These are phyloP conservation scores for Aplysia californica DNA, from an alignment of 1,140 invertebrate species.

Conservation along the genomic window DNA sequence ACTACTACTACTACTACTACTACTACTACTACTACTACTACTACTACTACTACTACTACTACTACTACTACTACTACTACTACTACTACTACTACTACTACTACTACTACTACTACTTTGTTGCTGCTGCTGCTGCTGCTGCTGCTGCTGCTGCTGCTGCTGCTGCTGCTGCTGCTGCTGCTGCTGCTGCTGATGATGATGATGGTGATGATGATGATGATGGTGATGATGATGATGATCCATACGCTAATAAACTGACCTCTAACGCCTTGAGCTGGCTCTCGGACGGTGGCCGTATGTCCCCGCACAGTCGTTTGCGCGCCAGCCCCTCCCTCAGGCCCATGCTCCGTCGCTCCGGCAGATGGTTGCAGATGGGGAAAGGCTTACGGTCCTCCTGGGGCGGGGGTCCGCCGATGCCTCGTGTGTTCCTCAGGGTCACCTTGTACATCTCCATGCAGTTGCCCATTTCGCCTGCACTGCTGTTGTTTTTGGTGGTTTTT, in stretches of 20 bases:
- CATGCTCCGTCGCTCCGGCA: background rate
- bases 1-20: background rate
- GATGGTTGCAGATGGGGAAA: background rate
- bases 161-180: background rate
- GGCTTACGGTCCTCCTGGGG: constrained; percentile 10
- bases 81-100: constrained; percentile 21
- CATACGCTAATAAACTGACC: constrained; percentile 19
- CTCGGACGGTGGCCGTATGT: constrained; percentile 38
- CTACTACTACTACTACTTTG: constrained; percentile 13
- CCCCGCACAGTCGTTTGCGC: constrained; percentile 32
- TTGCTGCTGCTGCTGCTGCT: constrained; percentile 1
- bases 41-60: constrained; percentile 12
- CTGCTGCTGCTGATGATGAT: no score
- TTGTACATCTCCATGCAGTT: constrained; percentile 45
- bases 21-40: background rate
- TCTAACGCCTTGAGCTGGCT: constrained; percentile 40
- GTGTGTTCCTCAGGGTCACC: constrained; percentile 31
- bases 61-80: constrained; percentile 18
- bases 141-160: background rate
- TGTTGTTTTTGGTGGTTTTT: no score
- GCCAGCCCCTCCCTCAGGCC: constrained; percentile 27
- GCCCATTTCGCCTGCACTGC: constrained; percentile 32
- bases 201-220: no score
- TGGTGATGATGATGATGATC: background rate
- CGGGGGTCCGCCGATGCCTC: constrained; percentile 12